Base-by-base conservation (phyloP, 2,797 vertebrate genomes). In the Ctenochaetus hawaiiensis region DNA sequence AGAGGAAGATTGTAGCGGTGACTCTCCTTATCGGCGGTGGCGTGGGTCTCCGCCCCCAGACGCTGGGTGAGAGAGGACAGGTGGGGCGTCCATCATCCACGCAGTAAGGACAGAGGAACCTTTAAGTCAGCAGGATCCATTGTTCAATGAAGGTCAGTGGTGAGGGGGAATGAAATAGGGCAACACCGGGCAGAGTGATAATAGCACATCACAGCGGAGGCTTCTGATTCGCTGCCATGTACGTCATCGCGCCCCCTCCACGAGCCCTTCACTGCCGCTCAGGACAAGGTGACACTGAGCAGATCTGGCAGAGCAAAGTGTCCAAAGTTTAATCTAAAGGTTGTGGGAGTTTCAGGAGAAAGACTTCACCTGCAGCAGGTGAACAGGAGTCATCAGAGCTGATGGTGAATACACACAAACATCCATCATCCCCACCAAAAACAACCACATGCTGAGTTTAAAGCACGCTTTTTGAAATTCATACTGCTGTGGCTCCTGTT, bases 91-190 rank as follows among this genome's bases (percentile, higher is more conserved):
- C 91, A 88, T 94, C 94, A 92, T 85, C 82, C 77, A 60, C 51
- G 61, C 75, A 85, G 81, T 90, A 89, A 84, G 77, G 91, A 89
- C 85, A 93, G 89, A 47, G 85, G 92, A 92, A 92, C 92, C 91
- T 94, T 92, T 92, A 92, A 91, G 87, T 93, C 93, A 92, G 82
- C 76, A 61, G 89, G 84, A 91, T 82, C 85, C 86, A 93, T 92
- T 94, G 93, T 94, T 92, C 79, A 82, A 71, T 70, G 92, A 96
- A 96, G 95, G 94, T 95, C 95, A 94, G 85, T 67, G 68, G 77
- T 80, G 88, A 82, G 87, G 86, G 92, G 81, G 80, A 87, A 88
- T 93, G 90, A 95, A 95, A 96, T 95, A 92, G 89, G 85, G 92
- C 90, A 92, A 91, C 91, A 93, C 76, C 78, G 2, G 67, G 81